These are phyloP conservation scores for Agrilus biguttatus DNA, from an alignment of 2,888 invertebrate species.

Conservation along the genomic window DNA sequence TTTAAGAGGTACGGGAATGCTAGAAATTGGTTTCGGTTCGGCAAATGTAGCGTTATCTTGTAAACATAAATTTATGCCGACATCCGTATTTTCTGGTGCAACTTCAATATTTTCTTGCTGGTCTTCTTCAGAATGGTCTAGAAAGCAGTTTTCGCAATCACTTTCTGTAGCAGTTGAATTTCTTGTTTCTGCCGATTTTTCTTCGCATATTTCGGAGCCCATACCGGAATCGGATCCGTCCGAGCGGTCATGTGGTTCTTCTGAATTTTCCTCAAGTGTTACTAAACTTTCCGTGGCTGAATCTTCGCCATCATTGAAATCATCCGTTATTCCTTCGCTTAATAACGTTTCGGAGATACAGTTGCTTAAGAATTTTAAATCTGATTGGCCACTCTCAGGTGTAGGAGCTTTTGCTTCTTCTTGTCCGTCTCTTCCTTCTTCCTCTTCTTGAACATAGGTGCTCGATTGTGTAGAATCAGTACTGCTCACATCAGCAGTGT, in stretches of 20 bases:
- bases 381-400: background rate
- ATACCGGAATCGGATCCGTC: conserved; percentile 77
- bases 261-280: conserved; percentile 38
- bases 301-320: conserved; percentile 44
- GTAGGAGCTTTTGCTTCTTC: background rate
- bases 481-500: background rate
- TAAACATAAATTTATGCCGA: conserved; percentile 14
- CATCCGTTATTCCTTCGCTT: conserved; percentile 32
- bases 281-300: conserved; percentile 48
- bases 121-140: conserved; percentile 26
- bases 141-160: conserved; percentile 38
- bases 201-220: conserved; percentile 59
- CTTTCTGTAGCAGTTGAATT: conserved; percentile 23
- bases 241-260: conserved; percentile 52
- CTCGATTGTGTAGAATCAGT: background rate
- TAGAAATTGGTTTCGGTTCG: conserved; percentile 4
- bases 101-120: conserved; percentile 1
- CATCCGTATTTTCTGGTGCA: conserved; percentile 5
- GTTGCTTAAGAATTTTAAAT: conserved; percentile 1
- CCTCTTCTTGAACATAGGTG: background rate
- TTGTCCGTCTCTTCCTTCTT: background rate
- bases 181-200: conserved; percentile 23
- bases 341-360: conserved; percentile 15
- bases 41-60: conserved; percentile 12
- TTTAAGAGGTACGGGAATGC: conserved; percentile 28